Base-by-base conservation (phyloP, 2,888 invertebrate genomes). In the Lamellibrachia satsuma region DNA sequence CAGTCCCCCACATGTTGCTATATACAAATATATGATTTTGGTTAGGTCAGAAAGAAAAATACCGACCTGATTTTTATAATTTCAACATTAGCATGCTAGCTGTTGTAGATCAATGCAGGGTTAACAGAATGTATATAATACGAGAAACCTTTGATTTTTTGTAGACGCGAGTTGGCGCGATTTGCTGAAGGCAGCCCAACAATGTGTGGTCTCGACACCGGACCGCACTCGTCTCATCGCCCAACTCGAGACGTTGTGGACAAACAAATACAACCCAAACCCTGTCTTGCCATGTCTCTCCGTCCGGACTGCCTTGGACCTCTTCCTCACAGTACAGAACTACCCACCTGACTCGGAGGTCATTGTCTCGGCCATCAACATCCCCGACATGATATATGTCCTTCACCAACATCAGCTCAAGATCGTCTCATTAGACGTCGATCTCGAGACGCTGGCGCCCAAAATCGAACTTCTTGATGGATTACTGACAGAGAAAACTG, bases 351-450 rank as follows among this genome's bases (percentile, higher is more conserved):
- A 96, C 60, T 96, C 96, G 92, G 96, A 96, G 94, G 94, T 96
- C 92, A 96, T 96, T 92, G 96, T 96, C 96, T 96, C 96, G 4
- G 96, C 96, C 57, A 95, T 96, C 52, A 96, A 96, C 94, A 96
- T 96, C 93, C 96, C 96, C 7, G 96, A 95, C 93, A 96, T 96
- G 96, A 94, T 95, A 0, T 93, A 93, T 3, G 95, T 96, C 52
- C 94, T 96, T 0, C 94, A 94, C 92, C 95, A 95, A 91, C 96
- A 96, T 93, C 94, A 95, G 7, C 94, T 96, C 7, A 95, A 95
- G 11, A 60, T 94, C 7, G 95, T 96, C 22, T 95, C 96, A 0
- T 93, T 95, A 52, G 96, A 96, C 93, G 94, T 96, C 15, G 94
- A 95, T 92, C 95, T 96, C n/a, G 96, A 96, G 90, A 96, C 96